A percentile compares a stretch with the other conserved stretches of the same genome.
phyloP scores from a whole-genome alignment of 2,113 vertebrate species.

The Pelecanus crispus region DNA sequence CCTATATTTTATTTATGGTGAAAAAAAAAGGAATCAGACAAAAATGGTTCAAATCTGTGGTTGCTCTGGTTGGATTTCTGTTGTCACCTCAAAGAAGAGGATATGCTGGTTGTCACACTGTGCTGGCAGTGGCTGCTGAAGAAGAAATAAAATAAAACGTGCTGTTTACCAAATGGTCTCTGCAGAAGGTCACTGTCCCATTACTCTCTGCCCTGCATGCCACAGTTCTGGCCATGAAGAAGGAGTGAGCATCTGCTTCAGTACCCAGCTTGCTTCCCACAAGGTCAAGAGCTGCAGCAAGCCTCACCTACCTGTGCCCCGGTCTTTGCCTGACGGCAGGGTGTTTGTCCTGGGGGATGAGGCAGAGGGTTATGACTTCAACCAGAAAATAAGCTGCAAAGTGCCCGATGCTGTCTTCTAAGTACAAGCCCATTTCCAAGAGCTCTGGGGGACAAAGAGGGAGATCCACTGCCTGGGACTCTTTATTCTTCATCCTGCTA shows the following conservation, averaged over 20 bases:
- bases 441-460: not conserved
- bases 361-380: not conserved
- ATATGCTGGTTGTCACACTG: not conserved
- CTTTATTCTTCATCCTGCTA: not conserved
- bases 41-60: not conserved
- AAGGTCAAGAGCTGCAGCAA: not conserved
- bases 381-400: not conserved
- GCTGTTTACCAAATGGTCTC: not conserved
- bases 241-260: not conserved
- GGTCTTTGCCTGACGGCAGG: rapidly evolving
- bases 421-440: not conserved
- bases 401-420: not conserved
- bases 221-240: not conserved
- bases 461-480: not conserved
- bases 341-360: not conserved
- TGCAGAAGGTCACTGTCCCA: not conserved
- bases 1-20: not conserved
- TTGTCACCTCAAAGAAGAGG: not conserved
- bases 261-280: not conserved
- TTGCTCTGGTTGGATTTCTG: not conserved
- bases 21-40: not conserved
- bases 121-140: not conserved
- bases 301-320: rapidly evolving
- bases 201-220: not conserved
- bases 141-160: not conserved